These are phyloP conservation scores for Trogon surrucura DNA, from an alignment of 2,113 vertebrate species.

Conservation along the genomic window DNA sequence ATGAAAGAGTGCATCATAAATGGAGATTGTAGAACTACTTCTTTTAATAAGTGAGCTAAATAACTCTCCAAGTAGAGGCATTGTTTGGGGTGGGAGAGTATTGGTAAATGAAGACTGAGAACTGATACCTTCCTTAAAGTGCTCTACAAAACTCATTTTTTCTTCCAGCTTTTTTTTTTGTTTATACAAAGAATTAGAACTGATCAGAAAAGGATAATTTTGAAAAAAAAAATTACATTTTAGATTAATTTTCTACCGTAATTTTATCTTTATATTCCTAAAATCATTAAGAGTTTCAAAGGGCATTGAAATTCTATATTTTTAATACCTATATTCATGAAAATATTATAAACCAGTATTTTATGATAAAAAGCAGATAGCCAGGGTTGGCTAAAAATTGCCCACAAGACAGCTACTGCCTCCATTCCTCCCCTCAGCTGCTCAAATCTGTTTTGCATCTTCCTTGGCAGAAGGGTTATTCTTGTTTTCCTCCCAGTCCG, in stretches of 20 bases:
- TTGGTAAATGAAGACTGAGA: neutral
- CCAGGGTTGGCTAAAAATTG: neutral
- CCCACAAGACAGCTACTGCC: neutral
- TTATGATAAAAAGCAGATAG: neutral
- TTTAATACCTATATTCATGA: neutral
- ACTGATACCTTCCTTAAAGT: neutral
- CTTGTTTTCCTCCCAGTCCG: neutral
- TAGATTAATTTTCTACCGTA: neutral
- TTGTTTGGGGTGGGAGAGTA: neutral
- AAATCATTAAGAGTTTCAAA: neutral
- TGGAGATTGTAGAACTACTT: neutral
- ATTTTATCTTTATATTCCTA: neutral
- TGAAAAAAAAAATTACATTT: fast-evolving
- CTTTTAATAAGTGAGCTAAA: neutral
- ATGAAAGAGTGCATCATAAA: neutral
- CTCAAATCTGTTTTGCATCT: neutral
- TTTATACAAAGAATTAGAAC: neutral
- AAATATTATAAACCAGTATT: neutral
- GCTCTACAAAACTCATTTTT: neutral
- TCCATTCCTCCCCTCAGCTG: neutral
- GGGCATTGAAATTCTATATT: neutral
- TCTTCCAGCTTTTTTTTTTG: neutral
- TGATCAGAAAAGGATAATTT: neutral
- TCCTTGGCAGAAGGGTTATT: neutral
- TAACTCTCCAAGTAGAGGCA: neutral